phyloP scores from a whole-genome alignment of 2,888 invertebrate genomes.

The Thalpophila matura region DNA sequence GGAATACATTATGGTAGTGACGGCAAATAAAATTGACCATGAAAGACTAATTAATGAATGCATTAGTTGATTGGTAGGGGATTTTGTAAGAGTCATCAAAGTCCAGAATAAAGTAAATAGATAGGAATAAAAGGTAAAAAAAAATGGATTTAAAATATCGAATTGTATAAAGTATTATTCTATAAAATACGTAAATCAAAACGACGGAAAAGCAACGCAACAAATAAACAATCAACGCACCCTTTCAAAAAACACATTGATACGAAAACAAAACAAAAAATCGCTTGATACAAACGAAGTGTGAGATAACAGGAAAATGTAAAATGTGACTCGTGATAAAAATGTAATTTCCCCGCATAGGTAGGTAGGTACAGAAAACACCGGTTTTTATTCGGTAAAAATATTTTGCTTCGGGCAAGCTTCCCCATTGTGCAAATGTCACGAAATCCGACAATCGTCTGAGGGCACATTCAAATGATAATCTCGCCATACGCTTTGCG shows the following conservation, averaged over 20 bases:
- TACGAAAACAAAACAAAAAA: conserved; percentile 63
- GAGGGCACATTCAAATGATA: conserved; percentile 89
- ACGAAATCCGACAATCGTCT: conserved; percentile 87
- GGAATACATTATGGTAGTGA: conserved; percentile 45
- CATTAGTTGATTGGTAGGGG: conserved; percentile 60
- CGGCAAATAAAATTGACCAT: conserved; percentile 46
- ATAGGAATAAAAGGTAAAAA: background rate
- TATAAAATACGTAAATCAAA: conserved; percentile 16
- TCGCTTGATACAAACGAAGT: conserved; percentile 67
- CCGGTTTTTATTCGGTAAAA: conserved; percentile 79
- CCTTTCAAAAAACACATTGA: conserved; percentile 44
- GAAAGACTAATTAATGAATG: conserved; percentile 50
- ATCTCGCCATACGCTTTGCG: conserved; percentile 87
- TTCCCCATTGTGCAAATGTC: conserved; percentile 85
- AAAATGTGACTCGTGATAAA: conserved; percentile 81
- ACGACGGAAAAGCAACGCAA: conserved; percentile 6
- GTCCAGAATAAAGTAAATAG: background rate
- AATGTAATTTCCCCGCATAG: conserved; percentile 80
- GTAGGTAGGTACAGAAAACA: conserved; percentile 73
- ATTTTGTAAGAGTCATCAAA: conserved; percentile 4
- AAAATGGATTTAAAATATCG: background rate
- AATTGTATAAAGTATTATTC: background rate
- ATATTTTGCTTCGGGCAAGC: conserved; percentile 80
- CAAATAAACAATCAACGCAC: conserved; percentile 42
- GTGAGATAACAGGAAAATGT: conserved; percentile 71